Evolutionary conservation across 1,140 invertebrate species (phyloP).

Genomic region (roundworm (Caenorhabditis elegans)): DNA sequence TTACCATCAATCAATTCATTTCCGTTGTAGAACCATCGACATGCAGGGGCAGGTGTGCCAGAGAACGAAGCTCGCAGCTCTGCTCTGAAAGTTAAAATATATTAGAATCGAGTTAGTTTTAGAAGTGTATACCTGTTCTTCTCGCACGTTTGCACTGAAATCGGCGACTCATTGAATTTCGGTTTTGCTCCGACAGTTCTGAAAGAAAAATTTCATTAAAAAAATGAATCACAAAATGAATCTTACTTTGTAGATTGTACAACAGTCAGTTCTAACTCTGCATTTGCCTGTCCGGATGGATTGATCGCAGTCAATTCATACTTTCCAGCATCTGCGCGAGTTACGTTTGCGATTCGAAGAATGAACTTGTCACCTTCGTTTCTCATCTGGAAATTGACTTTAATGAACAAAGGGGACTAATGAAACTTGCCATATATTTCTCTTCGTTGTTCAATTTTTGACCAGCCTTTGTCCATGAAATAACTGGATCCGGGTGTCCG

Average conservation of each 20-base stretch:
- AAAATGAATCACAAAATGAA: background rate
- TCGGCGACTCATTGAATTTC: constrained; percentile 27
- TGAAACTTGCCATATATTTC: constrained; percentile 46
- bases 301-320: constrained; percentile 57
- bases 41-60: constrained; percentile 50
- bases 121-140: background rate
- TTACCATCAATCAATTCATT: constrained; percentile 48
- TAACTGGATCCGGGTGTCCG: constrained; percentile 57
- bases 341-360: constrained; percentile 50
- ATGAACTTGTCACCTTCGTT: constrained; percentile 50
- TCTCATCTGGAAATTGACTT: constrained; percentile 50
- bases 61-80: constrained; percentile 54
- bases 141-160: constrained; percentile 18
- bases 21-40: constrained; percentile 55
- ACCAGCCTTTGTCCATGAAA: constrained; percentile 52
- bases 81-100: constrained; percentile 38
- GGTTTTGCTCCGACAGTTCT: constrained; percentile 15
- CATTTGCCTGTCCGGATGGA: constrained; percentile 48
- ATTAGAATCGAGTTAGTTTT: background rate
- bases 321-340: constrained; percentile 51
- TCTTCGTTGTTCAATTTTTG: constrained; percentile 42
- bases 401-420: background rate
- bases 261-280: constrained; percentile 38
- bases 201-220: background rate
- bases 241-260: constrained; percentile 14